These are phyloP conservation scores for Nemurella pictetii DNA, from an alignment of 2,888 invertebrate genomes.

Conservation along the genomic window DNA sequence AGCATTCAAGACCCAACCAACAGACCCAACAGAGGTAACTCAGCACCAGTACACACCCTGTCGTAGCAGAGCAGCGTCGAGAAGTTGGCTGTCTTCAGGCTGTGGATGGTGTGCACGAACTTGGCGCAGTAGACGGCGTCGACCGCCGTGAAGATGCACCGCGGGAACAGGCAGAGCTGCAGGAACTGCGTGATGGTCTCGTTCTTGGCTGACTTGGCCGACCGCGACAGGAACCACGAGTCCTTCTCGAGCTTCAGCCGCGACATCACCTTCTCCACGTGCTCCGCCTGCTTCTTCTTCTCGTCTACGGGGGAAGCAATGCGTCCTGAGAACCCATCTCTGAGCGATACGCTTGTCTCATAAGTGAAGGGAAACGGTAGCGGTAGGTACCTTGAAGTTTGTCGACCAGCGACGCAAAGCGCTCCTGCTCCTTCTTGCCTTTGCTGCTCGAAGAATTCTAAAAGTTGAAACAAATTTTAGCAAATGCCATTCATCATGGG, in stretches of 20 bases:
- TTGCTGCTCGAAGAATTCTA: slow-evolving; percentile 68
- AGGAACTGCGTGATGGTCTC: slow-evolving; percentile 96
- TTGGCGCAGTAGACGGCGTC: slow-evolving; percentile 98
- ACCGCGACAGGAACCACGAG: slow-evolving; percentile 83
- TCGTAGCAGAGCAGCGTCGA: slow-evolving; percentile 97
- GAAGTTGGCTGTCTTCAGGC: slow-evolving; percentile 93
- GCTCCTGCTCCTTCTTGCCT: slow-evolving; percentile 92
- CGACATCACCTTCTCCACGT: slow-evolving; percentile 83
- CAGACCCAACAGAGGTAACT: too few relatives aligned
- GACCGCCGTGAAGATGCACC: slow-evolving; percentile 93
- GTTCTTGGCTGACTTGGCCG: slow-evolving; percentile 88
- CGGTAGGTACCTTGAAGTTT: slow-evolving; percentile 65
- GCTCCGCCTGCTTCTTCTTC: slow-evolving; percentile 89
- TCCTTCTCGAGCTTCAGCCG: slow-evolving; percentile 70
- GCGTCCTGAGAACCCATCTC: background rate
- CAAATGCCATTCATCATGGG: slow-evolving; percentile 10
- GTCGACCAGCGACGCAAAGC: slow-evolving; percentile 83
- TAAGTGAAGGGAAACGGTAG: background rate
- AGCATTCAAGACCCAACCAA: too few relatives aligned
- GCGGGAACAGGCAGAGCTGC: slow-evolving; percentile 94
- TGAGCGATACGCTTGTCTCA: too few relatives aligned
- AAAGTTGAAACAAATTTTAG: slow-evolving; percentile 41
- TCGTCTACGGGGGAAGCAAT: slow-evolving; percentile 64
- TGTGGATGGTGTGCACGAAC: slow-evolving; percentile 95
- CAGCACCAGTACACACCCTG: slow-evolving; percentile 78